Conservation (phyloP, 2,113 vertebrate species). For the Rissa tridactyla region DNA sequence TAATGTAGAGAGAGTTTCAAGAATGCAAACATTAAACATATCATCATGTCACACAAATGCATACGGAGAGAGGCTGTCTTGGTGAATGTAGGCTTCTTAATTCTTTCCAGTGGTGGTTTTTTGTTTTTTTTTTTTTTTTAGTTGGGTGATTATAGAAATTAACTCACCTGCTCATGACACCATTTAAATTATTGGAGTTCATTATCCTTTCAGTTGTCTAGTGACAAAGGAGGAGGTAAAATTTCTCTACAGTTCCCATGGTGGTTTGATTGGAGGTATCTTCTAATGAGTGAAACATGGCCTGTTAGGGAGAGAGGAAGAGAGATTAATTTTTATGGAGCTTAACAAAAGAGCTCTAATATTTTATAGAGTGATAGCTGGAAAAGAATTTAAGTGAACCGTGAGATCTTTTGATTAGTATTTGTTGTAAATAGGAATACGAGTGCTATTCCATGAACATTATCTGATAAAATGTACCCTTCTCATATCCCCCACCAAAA, state of each 20-base stretch:
- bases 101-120: neutral
- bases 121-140: neutral
- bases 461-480: neutral
- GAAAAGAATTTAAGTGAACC: neutral
- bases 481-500: neutral
- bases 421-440: neutral
- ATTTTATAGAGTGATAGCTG: neutral
- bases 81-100: neutral
- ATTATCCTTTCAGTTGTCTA: neutral
- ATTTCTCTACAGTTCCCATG: neutral
- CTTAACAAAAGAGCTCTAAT: neutral
- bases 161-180: neutral
- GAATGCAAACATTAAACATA: neutral
- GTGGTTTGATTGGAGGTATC: neutral
- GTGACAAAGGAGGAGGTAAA: neutral
- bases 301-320: neutral
- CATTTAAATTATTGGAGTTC: neutral
- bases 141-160: neutral
- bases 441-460: neutral
- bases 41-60: accelerated
- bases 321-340: neutral
- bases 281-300: neutral
- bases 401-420: neutral
- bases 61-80: no score
- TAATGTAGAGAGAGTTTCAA: neutral